These are phyloP conservation scores for Myrmophylax atrothorax DNA, from an alignment of 2,113 vertebrate species.

Conservation along the genomic window DNA sequence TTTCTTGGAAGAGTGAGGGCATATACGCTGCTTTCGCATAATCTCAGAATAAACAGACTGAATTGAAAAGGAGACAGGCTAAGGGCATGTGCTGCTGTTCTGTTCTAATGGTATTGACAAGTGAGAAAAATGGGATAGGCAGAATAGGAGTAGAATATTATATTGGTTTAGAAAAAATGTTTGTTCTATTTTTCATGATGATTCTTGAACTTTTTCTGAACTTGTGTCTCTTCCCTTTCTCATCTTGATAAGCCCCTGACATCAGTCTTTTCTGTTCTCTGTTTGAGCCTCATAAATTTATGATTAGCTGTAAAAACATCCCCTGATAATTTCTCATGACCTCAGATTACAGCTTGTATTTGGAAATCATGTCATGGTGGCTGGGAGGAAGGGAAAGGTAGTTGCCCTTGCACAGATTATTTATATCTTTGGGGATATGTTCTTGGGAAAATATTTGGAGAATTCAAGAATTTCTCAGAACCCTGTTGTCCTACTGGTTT, in stretches of 20 bases:
- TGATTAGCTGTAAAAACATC: neutral
- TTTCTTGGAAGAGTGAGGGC: neutral
- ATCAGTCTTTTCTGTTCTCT: neutral
- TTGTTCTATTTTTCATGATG: neutral
- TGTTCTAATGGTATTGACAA: neutral
- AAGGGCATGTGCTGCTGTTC: neutral
- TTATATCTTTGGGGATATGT: neutral
- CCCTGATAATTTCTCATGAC: conserved; percentile 17
- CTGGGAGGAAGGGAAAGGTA: neutral
- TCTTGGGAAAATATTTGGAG: conserved; percentile 16
- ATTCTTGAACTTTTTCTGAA: conserved; percentile 2
- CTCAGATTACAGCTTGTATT: neutral
- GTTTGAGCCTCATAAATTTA: neutral
- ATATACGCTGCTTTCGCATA: neutral
- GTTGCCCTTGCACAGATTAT: neutral
- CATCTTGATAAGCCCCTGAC: neutral
- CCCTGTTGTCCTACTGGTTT: neutral
- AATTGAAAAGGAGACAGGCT: neutral
- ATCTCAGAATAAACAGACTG: neutral
- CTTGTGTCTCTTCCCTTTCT: neutral
- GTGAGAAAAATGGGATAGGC: neutral
- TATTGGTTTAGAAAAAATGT: neutral
- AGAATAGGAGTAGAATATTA: neutral
- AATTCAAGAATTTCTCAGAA: neutral
- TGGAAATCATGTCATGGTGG: neutral